Conservation (phyloP, 37 sponge, comb jelly and placozoan genomes). For the Aphrocallistes beatrix region DNA sequence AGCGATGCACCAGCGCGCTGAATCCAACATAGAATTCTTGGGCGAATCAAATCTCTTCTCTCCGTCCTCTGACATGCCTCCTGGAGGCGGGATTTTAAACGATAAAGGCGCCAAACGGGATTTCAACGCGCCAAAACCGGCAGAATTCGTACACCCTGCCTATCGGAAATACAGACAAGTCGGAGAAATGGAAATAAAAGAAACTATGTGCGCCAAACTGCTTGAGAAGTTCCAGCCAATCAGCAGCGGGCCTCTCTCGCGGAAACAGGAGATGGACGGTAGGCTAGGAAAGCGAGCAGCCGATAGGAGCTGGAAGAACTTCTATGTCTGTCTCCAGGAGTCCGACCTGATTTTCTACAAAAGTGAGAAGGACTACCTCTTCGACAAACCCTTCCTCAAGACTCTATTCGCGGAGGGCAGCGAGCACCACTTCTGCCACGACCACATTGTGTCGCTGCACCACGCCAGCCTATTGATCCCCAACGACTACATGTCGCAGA, state of each 20-base stretch:
- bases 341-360: not conserved
- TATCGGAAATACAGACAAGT: not conserved
- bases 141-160: not conserved
- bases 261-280: conserved; percentile 9
- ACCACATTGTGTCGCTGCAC: conserved; percentile 19
- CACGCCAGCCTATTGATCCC: not conserved
- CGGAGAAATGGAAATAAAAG: not conserved
- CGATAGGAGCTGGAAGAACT: not conserved
- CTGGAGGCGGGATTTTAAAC: too few species aligned
- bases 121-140: not conserved
- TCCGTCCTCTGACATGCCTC: too few species aligned
- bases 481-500: not conserved
- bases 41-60: too few species aligned
- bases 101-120: not conserved
- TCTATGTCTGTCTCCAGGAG: not conserved
- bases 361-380: not conserved
- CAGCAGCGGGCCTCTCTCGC: not conserved
- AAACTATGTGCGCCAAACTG: not conserved
- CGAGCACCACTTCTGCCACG: not conserved
- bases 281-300: not conserved
- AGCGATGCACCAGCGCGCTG: too few species aligned
- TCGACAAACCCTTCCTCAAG: not conserved
- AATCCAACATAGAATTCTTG: too few species aligned
- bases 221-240: not conserved
- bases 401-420: not conserved